Conservation (phyloP, 2,888 invertebrate species). For the Willowsia nigromaculata region DNA sequence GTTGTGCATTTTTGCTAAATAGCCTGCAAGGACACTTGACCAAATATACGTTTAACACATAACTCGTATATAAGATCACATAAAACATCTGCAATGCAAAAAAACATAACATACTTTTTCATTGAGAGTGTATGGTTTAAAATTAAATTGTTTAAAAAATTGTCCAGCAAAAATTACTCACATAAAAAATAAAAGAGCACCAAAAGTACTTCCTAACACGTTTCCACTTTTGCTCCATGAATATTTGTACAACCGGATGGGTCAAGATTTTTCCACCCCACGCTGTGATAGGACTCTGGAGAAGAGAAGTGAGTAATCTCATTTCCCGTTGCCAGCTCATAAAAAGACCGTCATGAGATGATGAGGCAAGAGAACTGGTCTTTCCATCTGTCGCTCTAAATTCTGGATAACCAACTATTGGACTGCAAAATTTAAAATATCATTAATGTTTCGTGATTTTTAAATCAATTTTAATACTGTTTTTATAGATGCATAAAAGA, state of each 20-base stretch:
- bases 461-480: neutral
- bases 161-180: constrained; percentile 51
- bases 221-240: constrained; percentile 76
- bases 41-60: constrained; percentile 74
- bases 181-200: constrained; percentile 72
- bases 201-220: constrained; percentile 74
- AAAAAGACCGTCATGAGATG: constrained; percentile 48
- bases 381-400: constrained; percentile 53
- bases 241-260: constrained; percentile 74
- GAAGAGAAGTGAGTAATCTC: constrained; percentile 67
- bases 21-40: constrained; percentile 74
- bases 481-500: neutral
- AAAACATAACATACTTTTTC: constrained; percentile 1
- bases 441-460: neutral
- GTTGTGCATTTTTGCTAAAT: constrained; percentile 20
- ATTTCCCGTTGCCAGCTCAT: constrained; percentile 70
- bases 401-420: constrained; percentile 53
- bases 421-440: constrained; percentile 1
- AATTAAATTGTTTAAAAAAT: too few species aligned
- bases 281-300: constrained; percentile 55
- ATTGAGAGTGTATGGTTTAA: too few species aligned
- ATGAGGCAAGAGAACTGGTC: constrained; percentile 40
- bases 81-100: constrained; percentile 73
- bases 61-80: constrained; percentile 75
- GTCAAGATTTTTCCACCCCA: constrained; percentile 70